These are phyloP conservation scores for Tanytarsus gracilentus DNA, from an alignment of 2,888 invertebrate genomes.

Conservation along the genomic window DNA sequence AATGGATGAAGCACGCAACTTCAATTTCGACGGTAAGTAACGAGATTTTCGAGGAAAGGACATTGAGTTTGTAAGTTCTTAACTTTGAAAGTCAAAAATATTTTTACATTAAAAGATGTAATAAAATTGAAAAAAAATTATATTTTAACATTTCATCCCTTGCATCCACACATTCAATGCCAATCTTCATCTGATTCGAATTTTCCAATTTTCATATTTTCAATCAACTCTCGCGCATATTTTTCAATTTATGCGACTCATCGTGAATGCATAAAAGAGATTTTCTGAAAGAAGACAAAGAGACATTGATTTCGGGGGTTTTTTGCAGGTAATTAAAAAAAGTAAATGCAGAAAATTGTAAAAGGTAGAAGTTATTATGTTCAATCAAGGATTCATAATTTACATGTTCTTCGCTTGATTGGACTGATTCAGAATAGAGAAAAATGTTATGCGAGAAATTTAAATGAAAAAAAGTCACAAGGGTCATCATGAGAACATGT, in stretches of 20 bases:
- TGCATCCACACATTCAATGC: too few species aligned
- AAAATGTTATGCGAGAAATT: neutral
- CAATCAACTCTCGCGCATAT: neutral
- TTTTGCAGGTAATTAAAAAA: too few species aligned
- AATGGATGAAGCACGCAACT: slow-evolving; percentile 17
- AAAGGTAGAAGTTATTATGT: neutral
- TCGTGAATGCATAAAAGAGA: too few species aligned
- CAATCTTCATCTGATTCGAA: too few species aligned
- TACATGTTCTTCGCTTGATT: slow-evolving; percentile 13
- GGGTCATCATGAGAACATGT: slow-evolving; percentile 17
- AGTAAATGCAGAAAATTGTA: too few species aligned
- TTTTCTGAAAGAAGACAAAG: too few species aligned
- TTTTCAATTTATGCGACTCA: neutral
- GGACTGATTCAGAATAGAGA: slow-evolving; percentile 7
- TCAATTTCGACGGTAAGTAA: neutral
- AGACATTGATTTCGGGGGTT: too few species aligned
- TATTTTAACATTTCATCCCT: neutral
- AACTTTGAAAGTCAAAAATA: too few species aligned
- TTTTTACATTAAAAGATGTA: neutral
- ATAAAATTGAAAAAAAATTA: neutral
- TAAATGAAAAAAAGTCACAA: slow-evolving; percentile 3
- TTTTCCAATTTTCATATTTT: slow-evolving; percentile 20
- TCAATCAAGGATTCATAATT: slow-evolving; percentile 14
- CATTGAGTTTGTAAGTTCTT: slow-evolving; percentile 2
- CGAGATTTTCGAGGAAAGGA: neutral